These are phyloP conservation scores for Oceanodroma leucorhoa DNA, from an alignment of 2,797 vertebrate species.

Conservation along the genomic window DNA sequence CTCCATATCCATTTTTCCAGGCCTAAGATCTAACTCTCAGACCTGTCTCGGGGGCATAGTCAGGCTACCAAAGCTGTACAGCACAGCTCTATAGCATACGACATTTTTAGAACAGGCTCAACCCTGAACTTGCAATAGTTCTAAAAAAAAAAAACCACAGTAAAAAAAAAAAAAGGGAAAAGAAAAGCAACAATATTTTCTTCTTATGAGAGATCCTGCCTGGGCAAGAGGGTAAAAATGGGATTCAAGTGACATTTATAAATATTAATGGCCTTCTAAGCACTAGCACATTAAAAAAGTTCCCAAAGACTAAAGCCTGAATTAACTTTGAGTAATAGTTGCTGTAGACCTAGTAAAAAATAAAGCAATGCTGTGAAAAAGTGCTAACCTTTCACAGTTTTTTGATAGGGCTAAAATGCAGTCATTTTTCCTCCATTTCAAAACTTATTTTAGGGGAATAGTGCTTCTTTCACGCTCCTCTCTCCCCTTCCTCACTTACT, in stretches of 20 bases:
- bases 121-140: neutral
- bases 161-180: neutral
- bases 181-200: neutral
- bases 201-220: neutral
- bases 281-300: neutral
- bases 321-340: neutral
- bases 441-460: neutral
- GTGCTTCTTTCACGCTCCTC: neutral
- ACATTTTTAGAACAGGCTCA: slow-evolving; percentile 50
- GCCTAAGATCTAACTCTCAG: neutral
- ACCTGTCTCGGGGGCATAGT: neutral
- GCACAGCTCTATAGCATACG: neutral
- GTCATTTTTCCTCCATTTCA: neutral
- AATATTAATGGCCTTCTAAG: slow-evolving; percentile 3
- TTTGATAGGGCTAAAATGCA: neutral
- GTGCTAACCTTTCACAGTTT: neutral
- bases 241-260: neutral
- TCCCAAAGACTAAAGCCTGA: neutral
- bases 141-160: neutral
- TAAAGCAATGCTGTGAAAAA: neutral
- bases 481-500: neutral
- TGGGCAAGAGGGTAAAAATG: slow-evolving; percentile 6
- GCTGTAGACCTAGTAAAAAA: neutral
- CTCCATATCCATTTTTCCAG: neutral
- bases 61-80: neutral